These are phyloP conservation scores for Bombylius discolor DNA, from an alignment of 2,888 invertebrate genomes.

Conservation along the genomic window DNA sequence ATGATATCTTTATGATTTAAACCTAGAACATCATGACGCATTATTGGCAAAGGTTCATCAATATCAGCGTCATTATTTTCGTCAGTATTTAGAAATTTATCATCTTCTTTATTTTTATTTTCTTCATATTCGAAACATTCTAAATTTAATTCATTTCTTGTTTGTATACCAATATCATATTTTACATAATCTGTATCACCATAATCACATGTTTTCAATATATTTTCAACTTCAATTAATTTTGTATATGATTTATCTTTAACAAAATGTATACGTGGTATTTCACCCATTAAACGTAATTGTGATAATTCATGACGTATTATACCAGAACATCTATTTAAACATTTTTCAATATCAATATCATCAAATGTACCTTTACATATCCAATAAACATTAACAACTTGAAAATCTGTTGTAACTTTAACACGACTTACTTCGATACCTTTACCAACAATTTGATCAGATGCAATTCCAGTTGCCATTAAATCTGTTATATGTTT, in stretches of 20 bases:
- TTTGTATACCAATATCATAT: not conserved
- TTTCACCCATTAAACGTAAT: conserved; percentile 57
- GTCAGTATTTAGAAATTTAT: not conserved
- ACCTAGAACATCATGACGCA: conserved; percentile 59
- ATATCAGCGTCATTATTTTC: conserved; percentile 17
- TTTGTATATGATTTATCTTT: conserved; percentile 49
- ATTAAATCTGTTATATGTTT: conserved; percentile 63
- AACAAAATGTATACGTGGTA: conserved; percentile 61
- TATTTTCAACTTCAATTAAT: conserved; percentile 45
- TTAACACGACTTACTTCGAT: conserved; percentile 62
- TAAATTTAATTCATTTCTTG: not conserved
- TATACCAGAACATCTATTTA: conserved; percentile 44
- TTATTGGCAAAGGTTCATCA: conserved; percentile 46
- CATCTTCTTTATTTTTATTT: not conserved
- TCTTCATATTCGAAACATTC: not conserved
- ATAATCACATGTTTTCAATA: conserved; percentile 50
- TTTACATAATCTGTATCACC: conserved; percentile 40
- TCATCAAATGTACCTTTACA: conserved; percentile 45
- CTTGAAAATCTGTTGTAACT: conserved; percentile 50
- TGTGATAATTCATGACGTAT: conserved; percentile 61
- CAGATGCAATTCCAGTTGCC: conserved; percentile 53
- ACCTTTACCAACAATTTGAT: conserved; percentile 48
- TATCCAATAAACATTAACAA: conserved; percentile 61
- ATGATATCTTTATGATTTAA: conserved; percentile 54
- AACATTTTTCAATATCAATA: conserved; percentile 39